Evolutionary conservation across 2,888 invertebrate species (phyloP).

Genomic region (Thelaira solivaga): DNA sequence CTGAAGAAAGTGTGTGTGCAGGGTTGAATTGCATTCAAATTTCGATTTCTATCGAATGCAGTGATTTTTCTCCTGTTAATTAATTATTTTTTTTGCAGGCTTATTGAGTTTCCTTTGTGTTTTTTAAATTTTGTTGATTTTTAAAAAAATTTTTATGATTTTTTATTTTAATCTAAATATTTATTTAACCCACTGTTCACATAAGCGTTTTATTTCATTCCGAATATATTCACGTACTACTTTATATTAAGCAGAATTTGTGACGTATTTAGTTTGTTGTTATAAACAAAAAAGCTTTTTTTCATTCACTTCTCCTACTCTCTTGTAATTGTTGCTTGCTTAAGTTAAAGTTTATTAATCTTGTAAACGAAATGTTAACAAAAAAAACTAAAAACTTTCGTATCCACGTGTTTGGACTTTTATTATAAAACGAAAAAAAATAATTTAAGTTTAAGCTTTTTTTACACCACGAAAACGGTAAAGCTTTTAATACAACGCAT

Average conservation of each 20-base stretch:
- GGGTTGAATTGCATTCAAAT: too few species aligned
- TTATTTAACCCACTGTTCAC: constrained; percentile 11
- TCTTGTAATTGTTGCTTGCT: constrained; percentile 44
- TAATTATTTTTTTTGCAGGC: too few species aligned
- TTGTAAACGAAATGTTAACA: too few species aligned
- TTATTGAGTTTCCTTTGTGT: too few species aligned
- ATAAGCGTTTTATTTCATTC: background rate
- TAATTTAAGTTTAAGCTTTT: too few species aligned
- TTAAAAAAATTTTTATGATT: too few species aligned
- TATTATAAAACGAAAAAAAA: constrained; percentile 19
- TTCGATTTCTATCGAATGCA: too few species aligned
- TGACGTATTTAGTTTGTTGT: constrained; percentile 61
- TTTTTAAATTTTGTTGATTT: too few species aligned
- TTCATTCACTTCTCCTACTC: constrained; percentile 20
- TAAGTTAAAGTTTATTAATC: constrained; percentile 17
- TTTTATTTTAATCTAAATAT: too few species aligned
- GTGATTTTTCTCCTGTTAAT: too few species aligned
- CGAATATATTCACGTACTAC: background rate
- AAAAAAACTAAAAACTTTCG: too few species aligned
- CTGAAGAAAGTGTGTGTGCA: too few species aligned
- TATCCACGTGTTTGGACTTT: constrained; percentile 59
- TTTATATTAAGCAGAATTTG: constrained; percentile 7
- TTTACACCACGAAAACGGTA: background rate
- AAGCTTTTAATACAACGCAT: constrained; percentile 29
- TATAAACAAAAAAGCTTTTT: constrained; percentile 39